A percentile compares a stretch with the other conserved stretches of the same genome.
Conservation (phyloP, 2,113 vertebrate species). For the Rallus limicola region DNA sequence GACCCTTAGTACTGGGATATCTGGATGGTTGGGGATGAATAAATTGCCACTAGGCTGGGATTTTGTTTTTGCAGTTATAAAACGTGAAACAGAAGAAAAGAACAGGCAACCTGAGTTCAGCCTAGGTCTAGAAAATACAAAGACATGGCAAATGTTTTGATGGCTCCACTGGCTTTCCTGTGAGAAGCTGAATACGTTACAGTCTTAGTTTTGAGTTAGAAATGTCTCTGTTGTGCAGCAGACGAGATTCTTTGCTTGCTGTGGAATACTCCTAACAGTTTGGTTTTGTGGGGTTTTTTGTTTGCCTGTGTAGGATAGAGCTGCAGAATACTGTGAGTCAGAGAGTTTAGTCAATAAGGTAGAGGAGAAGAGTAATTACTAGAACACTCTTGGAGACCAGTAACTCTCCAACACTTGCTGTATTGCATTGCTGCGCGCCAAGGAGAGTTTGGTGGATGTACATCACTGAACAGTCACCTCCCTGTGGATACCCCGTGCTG, state of each 20-base stretch:
- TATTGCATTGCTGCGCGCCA: not conserved
- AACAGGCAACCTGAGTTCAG: not conserved
- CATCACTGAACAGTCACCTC: not conserved
- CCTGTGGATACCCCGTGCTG: accelerated
- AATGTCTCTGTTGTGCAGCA: not conserved
- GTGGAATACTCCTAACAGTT: not conserved
- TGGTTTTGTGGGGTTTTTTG: not conserved
- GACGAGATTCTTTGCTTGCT: not conserved
- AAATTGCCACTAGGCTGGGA: not conserved
- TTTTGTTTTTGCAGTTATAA: not conserved
- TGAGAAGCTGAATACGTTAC: not conserved
- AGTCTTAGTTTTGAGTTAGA: not conserved
- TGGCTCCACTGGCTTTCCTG: not conserved
- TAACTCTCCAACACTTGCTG: not conserved
- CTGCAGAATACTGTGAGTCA: not conserved
- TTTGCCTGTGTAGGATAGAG: not conserved
- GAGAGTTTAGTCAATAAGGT: not conserved
- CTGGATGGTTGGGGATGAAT: not conserved
- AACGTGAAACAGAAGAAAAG: not conserved
- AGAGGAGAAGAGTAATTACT: not conserved
- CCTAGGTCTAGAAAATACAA: not conserved
- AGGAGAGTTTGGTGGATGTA: not conserved
- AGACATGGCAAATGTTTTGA: not conserved
- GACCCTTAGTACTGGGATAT: not conserved
- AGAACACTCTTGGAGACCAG: not conserved